Percentiles rank a stretch among this genome's conserved stretches.
Evolutionary conservation across 2,113 vertebrate genomes (phyloP).

Genomic region (Salvelinus sp.): DNA sequence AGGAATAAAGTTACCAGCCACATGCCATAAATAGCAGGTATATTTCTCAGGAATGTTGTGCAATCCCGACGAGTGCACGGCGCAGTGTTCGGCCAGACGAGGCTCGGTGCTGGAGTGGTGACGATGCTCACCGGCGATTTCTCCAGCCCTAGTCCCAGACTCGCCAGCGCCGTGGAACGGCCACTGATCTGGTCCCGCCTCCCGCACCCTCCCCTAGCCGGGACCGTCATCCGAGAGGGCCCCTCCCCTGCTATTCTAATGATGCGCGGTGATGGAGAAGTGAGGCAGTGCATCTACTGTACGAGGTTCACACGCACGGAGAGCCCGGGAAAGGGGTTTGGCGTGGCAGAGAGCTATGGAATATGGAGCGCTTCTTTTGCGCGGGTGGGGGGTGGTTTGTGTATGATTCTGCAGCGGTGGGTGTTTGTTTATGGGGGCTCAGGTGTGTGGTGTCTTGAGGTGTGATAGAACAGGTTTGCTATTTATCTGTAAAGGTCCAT

Average conservation of each 20-base stretch:
- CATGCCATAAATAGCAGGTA: constrained; percentile 94
- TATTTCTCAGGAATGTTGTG: constrained; percentile 85
- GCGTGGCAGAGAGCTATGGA: constrained; percentile 13
- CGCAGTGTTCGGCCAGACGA: constrained; percentile 69
- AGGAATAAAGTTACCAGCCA: constrained; percentile 97
- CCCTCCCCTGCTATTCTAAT: constrained; percentile 74
- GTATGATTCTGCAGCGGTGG: no score
- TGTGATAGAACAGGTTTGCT: no score
- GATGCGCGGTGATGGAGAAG: constrained; percentile 62
- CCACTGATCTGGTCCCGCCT: constrained; percentile 81
- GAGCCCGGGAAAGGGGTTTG: constrained; percentile 5
- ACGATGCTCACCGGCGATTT: constrained; percentile 76
- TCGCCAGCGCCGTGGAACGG: constrained; percentile 70
- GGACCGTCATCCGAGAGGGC: constrained; percentile 72
- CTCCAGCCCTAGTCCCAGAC: constrained; percentile 77
- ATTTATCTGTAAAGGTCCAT: background rate
- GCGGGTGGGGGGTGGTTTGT: no score
- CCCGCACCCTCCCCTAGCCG: constrained; percentile 83
- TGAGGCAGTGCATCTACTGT: constrained; percentile 41
- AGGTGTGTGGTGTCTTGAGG: no score
- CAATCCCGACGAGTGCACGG: constrained; percentile 84
- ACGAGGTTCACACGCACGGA: background rate
- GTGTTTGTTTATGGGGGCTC: no score
- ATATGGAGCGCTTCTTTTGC: no score
- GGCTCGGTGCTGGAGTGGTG: constrained; percentile 76